phyloP scores from a whole-genome alignment of 2,113 vertebrate genomes.

The Rhipidura dahli region DNA sequence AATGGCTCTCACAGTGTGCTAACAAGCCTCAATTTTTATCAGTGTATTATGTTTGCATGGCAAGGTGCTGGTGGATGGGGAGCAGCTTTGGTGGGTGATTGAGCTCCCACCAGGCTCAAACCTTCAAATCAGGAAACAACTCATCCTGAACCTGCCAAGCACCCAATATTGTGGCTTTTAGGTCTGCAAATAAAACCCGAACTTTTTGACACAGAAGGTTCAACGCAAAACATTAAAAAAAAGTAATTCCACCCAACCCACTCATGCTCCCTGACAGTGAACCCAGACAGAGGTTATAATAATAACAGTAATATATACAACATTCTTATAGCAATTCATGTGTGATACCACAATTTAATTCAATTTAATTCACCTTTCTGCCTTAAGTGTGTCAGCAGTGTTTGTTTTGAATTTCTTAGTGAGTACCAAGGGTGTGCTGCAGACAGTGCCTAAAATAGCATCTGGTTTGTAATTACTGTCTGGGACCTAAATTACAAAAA shows the following conservation, averaged over 20 bases:
- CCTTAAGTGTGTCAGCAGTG: not conserved
- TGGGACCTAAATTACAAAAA: constrained; percentile 71
- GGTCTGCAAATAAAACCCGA: not conserved
- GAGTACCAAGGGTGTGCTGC: not conserved
- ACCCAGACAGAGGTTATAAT: not conserved
- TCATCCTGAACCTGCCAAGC: not conserved
- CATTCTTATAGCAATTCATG: not conserved
- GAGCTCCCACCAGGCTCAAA: not conserved
- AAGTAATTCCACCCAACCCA: not conserved
- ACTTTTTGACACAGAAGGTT: not conserved
- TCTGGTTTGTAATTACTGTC: constrained; percentile 68
- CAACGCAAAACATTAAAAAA: not conserved
- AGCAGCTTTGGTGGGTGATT: not conserved
- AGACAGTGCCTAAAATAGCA: constrained; percentile 61
- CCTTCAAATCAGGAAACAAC: not conserved
- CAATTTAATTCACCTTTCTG: not conserved
- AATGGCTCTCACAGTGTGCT: not conserved
- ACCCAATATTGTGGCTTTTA: not conserved
- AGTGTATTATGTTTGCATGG: not conserved
- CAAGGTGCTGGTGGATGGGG: not conserved
- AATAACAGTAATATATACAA: not conserved
- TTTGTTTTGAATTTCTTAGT: constrained; percentile 12
- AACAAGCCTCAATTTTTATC: not conserved
- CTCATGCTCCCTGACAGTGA: not conserved
- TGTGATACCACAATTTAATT: not conserved